phyloP scores from a whole-genome alignment of 2,113 vertebrate species.

The Rhinogobius similis region DNA sequence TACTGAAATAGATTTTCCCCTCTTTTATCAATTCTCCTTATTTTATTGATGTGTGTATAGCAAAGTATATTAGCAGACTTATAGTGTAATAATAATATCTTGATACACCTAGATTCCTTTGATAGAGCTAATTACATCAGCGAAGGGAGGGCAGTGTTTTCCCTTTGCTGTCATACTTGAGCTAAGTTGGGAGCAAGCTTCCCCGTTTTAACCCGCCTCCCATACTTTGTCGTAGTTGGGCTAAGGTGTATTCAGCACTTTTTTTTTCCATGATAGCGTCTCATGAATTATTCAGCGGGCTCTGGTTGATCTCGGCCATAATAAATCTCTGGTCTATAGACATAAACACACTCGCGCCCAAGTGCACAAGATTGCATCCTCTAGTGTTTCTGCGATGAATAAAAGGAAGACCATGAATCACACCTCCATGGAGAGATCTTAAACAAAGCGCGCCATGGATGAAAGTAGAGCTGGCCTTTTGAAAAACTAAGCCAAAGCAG shows the following conservation, averaged over 20 bases:
- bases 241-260: conserved; percentile 51
- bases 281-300: conserved; percentile 67
- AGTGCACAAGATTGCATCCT: conserved; percentile 32
- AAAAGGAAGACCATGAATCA: conserved; percentile 49
- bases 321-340: conserved; percentile 50
- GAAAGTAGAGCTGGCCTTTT: conserved; percentile 55
- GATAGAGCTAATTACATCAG: conserved; percentile 29
- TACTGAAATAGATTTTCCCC: no score
- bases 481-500: conserved; percentile 51
- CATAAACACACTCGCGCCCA: conserved; percentile 22
- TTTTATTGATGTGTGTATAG: background rate
- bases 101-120: conserved; percentile 18
- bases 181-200: conserved; percentile 26
- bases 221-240: conserved; percentile 32
- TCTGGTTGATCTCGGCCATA: conserved; percentile 49
- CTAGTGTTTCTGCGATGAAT: conserved; percentile 34
- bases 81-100: conserved; percentile 5
- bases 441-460: conserved; percentile 60
- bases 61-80: background rate
- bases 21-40: no score
- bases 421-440: conserved; percentile 48
- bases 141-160: conserved; percentile 29
- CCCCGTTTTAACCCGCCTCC: conserved; percentile 25
- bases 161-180: conserved; percentile 28
- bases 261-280: conserved; percentile 44